Evolutionary conservation across 2,113 vertebrate genomes (phyloP).

Genomic region (Orientallactaga bullata): DNA sequence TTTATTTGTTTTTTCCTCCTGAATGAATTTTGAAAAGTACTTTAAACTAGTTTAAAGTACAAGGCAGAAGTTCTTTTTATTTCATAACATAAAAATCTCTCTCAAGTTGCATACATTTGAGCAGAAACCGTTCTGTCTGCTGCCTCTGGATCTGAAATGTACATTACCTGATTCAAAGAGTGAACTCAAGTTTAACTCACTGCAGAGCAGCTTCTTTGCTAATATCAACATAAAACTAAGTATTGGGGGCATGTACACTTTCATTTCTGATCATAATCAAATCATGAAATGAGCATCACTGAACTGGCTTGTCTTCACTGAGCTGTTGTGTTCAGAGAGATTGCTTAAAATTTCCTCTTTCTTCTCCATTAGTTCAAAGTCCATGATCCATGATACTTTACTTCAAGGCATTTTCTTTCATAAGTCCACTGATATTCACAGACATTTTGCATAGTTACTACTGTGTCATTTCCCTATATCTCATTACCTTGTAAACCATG

Average conservation of each 20-base stretch:
- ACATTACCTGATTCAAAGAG: conserved; percentile 12
- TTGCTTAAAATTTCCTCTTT: neutral
- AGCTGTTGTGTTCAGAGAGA: neutral
- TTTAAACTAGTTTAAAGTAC: conserved; percentile 41
- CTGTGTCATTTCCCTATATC: neutral
- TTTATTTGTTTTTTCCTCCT: neutral
- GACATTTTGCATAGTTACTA: neutral
- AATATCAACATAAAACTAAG: neutral
- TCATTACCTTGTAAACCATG: conserved; percentile 55
- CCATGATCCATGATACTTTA: neutral
- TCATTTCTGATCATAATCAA: neutral
- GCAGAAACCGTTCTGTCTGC: conserved; percentile 27
- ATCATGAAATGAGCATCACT: neutral
- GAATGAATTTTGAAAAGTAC: conserved; percentile 6
- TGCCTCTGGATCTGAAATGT: neutral
- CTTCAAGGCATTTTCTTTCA: neutral
- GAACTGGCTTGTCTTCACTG: neutral
- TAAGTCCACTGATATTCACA: neutral
- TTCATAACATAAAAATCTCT: conserved; percentile 34
- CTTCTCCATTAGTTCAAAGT: neutral
- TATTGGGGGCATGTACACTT: neutral
- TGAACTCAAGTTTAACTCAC: conserved; percentile 43
- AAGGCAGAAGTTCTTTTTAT: neutral
- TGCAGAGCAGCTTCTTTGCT: conserved; percentile 33
- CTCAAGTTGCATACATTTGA: conserved; percentile 40